These are phyloP conservation scores for Cichlasoma orientale DNA, from an alignment of 2,797 vertebrate species.

Conservation along the genomic window DNA sequence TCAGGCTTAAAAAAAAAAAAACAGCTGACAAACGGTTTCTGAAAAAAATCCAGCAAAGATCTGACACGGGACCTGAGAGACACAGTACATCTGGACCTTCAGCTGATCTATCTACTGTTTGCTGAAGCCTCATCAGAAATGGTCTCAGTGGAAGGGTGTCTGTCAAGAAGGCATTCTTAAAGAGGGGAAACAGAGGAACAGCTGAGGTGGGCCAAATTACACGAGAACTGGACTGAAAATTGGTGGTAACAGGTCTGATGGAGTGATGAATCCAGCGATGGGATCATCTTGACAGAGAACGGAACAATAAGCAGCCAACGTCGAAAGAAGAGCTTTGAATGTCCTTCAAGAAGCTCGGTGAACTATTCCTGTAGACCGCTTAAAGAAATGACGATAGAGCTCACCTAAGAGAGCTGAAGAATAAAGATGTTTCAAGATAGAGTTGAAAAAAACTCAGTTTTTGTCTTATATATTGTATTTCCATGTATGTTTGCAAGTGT, in stretches of 20 bases:
- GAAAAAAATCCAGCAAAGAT: neutral
- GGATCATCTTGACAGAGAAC: neutral
- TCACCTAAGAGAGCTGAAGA: neutral
- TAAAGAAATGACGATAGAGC: neutral
- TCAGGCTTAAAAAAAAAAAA: neutral
- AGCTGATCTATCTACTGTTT: neutral
- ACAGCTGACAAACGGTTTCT: neutral
- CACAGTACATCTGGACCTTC: neutral
- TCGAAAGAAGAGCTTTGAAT: neutral
- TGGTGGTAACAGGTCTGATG: neutral
- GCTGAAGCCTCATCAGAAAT: neutral
- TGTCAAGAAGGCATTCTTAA: neutral
- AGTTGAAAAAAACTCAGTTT: neutral
- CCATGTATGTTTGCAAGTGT: neutral
- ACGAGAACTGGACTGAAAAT: neutral
- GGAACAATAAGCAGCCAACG: neutral
- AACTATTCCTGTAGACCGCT: neutral
- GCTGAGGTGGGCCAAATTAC: neutral
- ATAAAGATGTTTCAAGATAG: neutral
- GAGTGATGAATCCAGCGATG: neutral
- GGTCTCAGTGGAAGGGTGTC: neutral
- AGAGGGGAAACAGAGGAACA: neutral
- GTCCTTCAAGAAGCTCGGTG: neutral
- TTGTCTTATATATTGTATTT: neutral
- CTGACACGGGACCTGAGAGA: neutral